phyloP scores from a whole-genome alignment of 1,140 invertebrate species.

The Alviniconcha marisindica region DNA sequence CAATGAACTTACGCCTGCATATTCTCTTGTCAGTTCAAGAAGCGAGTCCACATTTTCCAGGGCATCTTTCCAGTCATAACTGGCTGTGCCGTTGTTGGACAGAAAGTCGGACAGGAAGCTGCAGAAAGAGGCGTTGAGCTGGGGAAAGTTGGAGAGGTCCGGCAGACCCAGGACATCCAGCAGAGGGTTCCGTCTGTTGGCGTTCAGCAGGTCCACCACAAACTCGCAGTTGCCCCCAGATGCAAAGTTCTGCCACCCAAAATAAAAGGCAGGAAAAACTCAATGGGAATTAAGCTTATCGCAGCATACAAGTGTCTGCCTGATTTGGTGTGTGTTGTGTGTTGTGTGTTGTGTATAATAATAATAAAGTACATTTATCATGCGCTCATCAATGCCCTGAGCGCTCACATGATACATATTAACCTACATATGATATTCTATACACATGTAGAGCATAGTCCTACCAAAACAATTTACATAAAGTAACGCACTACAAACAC shows the following conservation, averaged over 20 bases:
- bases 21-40: conserved; percentile 88
- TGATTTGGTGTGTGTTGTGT: no score
- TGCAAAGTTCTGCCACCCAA: conserved; percentile 5
- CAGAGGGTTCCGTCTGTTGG: neutral
- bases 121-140: conserved; percentile 38
- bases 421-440: no score
- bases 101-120: conserved; percentile 42
- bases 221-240: neutral
- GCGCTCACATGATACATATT: no score
- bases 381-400: no score
- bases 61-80: conserved; percentile 56
- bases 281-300: no score
- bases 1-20: conserved; percentile 73
- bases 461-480: no score
- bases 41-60: conserved; percentile 49
- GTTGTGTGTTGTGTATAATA: no score
- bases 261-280: no score
- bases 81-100: conserved; percentile 27
- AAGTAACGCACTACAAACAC: no score
- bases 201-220: neutral
- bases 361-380: no score
- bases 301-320: no score
- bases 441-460: no score
- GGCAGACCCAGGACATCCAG: neutral
- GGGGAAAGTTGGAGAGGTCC: neutral